Conservation (phyloP, 2,113 vertebrate genomes). For the Epinephelus fuscoguttatus region DNA sequence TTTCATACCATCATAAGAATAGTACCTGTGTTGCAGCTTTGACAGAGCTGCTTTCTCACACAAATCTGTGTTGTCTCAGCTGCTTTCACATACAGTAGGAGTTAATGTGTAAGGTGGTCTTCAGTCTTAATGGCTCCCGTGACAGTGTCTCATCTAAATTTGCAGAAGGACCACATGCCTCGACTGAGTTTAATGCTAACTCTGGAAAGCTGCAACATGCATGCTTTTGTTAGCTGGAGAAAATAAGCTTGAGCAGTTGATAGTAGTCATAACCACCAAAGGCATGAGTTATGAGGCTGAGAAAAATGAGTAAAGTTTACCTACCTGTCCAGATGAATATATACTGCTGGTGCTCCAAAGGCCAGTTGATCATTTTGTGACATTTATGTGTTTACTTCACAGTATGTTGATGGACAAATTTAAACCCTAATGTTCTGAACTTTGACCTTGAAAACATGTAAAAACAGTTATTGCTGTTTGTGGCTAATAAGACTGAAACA, state of each 20-base stretch:
- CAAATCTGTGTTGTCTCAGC: background rate
- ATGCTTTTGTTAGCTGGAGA: background rate
- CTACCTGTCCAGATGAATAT: conserved; percentile 30
- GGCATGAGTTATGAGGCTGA: background rate
- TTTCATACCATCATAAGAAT: background rate
- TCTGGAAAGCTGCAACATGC: background rate
- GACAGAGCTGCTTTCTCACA: background rate
- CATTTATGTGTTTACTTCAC: conserved; percentile 29
- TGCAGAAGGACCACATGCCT: background rate
- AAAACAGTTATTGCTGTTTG: background rate
- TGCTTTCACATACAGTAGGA: background rate
- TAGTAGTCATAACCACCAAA: too few species aligned
- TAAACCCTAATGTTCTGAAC: conserved; percentile 18
- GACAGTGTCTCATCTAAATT: background rate
- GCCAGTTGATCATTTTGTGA: conserved; percentile 33
- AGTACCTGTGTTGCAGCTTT: background rate
- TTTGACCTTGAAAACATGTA: conserved; percentile 1
- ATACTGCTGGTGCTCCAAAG: conserved; percentile 12
- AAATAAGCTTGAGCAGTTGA: background rate
- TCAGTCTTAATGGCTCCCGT: background rate
- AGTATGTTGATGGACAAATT: conserved; percentile 1
- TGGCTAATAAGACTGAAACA: background rate
- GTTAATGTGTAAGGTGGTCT: background rate
- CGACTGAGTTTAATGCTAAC: background rate
- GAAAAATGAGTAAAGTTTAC: conserved; percentile 12